These are phyloP conservation scores for Lepas anatifera DNA, from an alignment of 2,888 invertebrate species.

Conservation along the genomic window DNA sequence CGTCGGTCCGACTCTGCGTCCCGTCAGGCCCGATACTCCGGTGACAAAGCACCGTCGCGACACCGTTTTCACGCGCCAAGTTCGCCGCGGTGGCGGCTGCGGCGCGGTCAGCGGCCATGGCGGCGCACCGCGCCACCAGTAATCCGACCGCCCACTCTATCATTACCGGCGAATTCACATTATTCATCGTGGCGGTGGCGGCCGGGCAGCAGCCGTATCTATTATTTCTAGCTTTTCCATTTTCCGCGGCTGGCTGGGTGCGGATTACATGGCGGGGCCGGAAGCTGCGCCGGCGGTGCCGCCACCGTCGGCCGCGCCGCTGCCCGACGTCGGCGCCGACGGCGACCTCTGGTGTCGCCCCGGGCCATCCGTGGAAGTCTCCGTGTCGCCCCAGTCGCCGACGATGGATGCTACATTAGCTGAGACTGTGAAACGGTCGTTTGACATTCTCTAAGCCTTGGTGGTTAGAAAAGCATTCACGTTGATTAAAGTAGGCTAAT, in stretches of 20 bases:
- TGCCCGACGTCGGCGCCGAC: background rate
- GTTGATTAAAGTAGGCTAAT: no score
- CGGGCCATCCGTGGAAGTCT: no score
- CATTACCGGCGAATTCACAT: background rate
- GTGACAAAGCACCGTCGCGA: background rate
- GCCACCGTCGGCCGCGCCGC: background rate
- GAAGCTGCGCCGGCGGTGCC: background rate
- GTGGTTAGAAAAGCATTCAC: no score
- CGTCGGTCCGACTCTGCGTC: background rate
- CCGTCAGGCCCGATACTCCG: background rate
- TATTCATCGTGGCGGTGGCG: background rate
- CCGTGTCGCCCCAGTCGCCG: no score
- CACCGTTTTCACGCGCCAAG: background rate
- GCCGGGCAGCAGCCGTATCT: background rate
- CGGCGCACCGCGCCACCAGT: background rate
- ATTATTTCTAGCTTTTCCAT: constrained; percentile 9
- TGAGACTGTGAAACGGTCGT: no score
- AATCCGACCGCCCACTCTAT: background rate
- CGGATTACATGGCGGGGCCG: background rate
- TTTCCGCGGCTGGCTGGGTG: background rate
- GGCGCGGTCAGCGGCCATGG: no score
- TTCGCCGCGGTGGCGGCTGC: background rate
- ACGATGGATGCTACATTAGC: no score
- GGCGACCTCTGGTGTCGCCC: no score
- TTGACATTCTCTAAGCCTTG: no score